Evolutionary conservation across 2,888 invertebrate genomes (phyloP), one percentile per base, ranked within the genome.

Genomic region (Tenthredo notha): DNA sequence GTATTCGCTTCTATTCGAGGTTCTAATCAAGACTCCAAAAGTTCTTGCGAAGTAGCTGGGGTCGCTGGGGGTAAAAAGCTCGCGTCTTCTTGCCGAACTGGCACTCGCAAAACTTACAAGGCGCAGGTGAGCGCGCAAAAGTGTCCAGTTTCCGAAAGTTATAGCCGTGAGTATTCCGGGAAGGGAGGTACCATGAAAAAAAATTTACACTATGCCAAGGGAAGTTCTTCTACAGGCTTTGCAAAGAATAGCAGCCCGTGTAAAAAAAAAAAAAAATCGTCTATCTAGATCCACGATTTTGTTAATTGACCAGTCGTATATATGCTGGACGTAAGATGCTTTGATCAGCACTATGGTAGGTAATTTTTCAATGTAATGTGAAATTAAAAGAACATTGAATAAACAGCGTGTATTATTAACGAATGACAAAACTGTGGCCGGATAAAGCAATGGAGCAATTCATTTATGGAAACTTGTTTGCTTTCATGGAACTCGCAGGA

Each of bases 11-110:
- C 80, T 80, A 50, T 80, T 61, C 77, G 58, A 61, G 58, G 80
- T 80, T 80, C 58, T 80, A 80, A 80, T 80, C 80, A 80, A 80
- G 61, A 40, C 58, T 80, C 80, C 58, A 37, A 80, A 80, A 80
- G 58, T 80, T 80, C 21, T 80, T 80, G 80, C 80, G 80, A 58
- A 80, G n/a, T 58, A 40, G 80, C 61, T 80, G 58, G 37, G 58
- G 80, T 50, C 40, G 33, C 75, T 4, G n/a, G 10, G 1, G 61
- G 80, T 80, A 80, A 80, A 50, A 80, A 80, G 80, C 80, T 80
- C 61, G 29, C 80, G 7, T 80, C 58, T 80, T 80, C 80, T 80
- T 80, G 80, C 37, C 61, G 25, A 80, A 40, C 12, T 40, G 61
- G 37, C 80, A 61, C 25, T 40, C 10, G 58, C 61, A 21, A 80